A percentile compares a stretch with the other conserved stretches of the same genome.
These are phyloP conservation scores for Panagrolaimus sp. DNA, from an alignment of 1,140 invertebrate species.

Conservation along the genomic window DNA sequence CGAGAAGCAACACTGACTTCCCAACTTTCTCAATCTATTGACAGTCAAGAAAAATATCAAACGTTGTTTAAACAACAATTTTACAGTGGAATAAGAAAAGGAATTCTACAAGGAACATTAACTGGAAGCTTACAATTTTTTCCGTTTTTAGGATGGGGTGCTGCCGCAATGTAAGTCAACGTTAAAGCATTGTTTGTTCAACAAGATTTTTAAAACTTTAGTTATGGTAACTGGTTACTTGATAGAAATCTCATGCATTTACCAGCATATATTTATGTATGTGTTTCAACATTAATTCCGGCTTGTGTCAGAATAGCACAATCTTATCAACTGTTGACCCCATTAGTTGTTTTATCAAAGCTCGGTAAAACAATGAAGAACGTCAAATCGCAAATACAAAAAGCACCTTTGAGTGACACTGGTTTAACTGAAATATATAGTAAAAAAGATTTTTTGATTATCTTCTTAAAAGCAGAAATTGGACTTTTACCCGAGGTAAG, in stretches of 20 bases:
- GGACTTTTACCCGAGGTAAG: background rate
- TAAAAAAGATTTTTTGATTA: conserved; percentile 6
- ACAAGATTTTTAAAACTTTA: no score
- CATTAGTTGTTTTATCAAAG: background rate
- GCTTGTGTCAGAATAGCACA: background rate
- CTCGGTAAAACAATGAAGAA: background rate
- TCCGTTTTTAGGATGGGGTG: background rate
- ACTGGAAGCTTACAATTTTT: conserved; percentile 4
- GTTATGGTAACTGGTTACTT: conserved; percentile 3
- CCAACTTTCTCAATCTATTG: background rate
- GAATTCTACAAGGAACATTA: background rate
- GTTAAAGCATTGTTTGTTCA: no score
- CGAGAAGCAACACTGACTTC: background rate
- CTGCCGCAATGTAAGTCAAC: background rate
- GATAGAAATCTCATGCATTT: background rate
- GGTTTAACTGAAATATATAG: background rate
- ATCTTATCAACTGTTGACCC: background rate
- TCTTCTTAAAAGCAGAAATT: background rate
- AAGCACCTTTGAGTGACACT: no score
- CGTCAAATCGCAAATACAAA: background rate
- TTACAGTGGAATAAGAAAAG: background rate
- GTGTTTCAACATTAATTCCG: background rate
- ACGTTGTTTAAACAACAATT: background rate
- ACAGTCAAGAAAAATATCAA: background rate
- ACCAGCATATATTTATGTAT: background rate